These are phyloP conservation scores for Uropetala carovei DNA, from an alignment of 2,888 invertebrate species.

Conservation along the genomic window DNA sequence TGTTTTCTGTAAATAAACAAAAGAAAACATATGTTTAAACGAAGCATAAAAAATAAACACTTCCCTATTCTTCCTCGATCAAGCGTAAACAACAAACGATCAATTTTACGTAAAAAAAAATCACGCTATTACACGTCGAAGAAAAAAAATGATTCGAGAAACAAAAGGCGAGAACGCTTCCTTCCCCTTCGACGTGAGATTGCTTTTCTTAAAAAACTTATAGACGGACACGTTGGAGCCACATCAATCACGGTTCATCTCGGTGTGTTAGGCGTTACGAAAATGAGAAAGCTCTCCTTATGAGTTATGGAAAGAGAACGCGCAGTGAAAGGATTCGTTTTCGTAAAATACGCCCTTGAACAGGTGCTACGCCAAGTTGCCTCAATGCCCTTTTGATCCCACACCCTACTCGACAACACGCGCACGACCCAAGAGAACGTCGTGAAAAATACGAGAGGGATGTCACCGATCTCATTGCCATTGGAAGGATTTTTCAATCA, in stretches of 20 bases:
- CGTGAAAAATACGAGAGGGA: background rate
- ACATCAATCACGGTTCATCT: background rate
- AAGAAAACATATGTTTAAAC: too few relatives aligned
- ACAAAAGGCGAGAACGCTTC: too few relatives aligned
- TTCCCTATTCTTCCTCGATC: too few relatives aligned
- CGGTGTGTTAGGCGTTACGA: background rate
- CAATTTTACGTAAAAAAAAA: too few relatives aligned
- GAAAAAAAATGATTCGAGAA: too few relatives aligned
- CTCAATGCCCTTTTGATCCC: background rate
- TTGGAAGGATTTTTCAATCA: too few relatives aligned
- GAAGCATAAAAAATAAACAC: too few relatives aligned
- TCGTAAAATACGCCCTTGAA: slow-evolving; percentile 12
- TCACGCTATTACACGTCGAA: too few relatives aligned
- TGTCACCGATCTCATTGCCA: background rate
- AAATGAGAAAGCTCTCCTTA: background rate
- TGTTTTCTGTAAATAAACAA: too few relatives aligned
- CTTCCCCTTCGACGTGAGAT: too few relatives aligned
- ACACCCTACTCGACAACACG: background rate
- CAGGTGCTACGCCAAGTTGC: background rate
- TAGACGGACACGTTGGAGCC: background rate
- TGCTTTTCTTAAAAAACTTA: too few relatives aligned
- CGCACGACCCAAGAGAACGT: background rate
- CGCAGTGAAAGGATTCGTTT: background rate
- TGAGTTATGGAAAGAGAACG: background rate
- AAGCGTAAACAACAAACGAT: too few relatives aligned